Percentiles rank a stretch among this genome's conserved stretches.
phyloP scores from a whole-genome alignment of 2,797 vertebrate species.

The Scolopax rusticola region DNA sequence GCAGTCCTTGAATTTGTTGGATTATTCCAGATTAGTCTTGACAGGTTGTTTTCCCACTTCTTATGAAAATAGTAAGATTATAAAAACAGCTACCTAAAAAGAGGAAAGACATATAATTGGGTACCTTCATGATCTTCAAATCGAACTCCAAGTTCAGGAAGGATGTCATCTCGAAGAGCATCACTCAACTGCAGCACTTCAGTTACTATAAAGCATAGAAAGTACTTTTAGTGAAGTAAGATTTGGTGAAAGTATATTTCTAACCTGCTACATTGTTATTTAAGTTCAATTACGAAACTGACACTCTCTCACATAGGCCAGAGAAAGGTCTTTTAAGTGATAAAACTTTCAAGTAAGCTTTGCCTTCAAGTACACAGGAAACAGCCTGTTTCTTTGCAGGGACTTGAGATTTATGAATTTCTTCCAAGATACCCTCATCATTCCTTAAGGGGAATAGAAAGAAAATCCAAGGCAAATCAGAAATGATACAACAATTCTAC shows the following conservation, averaged over 20 bases:
- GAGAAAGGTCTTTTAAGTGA: not conserved
- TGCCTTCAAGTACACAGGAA: not conserved
- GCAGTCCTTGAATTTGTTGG: not conserved
- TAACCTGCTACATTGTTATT: not conserved
- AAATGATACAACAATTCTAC: not conserved
- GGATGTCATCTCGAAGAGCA: slow-evolving; percentile 87
- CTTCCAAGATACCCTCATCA: not conserved
- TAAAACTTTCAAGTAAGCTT: not conserved
- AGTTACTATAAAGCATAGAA: slow-evolving; percentile 78
- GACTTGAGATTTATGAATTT: not conserved
- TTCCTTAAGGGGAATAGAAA: not conserved
- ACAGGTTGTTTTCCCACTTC: not conserved
- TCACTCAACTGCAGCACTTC: slow-evolving; percentile 92
- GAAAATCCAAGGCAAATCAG: not conserved
- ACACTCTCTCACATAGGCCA: not conserved
- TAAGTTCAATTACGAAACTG: not conserved
- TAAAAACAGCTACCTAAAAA: not conserved
- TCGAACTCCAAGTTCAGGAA: slow-evolving; percentile 94
- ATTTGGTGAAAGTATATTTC: not conserved
- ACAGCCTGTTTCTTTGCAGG: not conserved
- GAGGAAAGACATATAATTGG: not conserved
- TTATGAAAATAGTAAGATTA: not conserved
- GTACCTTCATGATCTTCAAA: slow-evolving; percentile 97
- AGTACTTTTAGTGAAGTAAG: not conserved
- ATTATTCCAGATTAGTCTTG: not conserved